Evolutionary conservation across 2,888 invertebrate genomes (phyloP).

Genomic region (Pecten maximus): DNA sequence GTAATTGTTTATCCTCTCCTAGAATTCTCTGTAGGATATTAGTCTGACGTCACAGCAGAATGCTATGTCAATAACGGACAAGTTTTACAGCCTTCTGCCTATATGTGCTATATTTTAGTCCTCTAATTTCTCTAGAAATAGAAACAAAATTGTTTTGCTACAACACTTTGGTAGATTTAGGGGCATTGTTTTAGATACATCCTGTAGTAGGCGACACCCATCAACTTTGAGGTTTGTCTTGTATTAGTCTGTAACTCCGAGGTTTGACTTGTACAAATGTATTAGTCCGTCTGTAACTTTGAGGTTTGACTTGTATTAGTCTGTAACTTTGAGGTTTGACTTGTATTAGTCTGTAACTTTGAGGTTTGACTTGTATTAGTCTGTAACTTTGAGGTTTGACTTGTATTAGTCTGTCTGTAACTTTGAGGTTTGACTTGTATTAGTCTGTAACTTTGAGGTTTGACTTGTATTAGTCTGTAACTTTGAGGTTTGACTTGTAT

Average conservation of each 20-base stretch:
- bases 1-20: neutral
- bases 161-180: neutral
- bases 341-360: neutral
- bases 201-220: neutral
- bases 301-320: neutral
- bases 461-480: neutral
- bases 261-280: neutral
- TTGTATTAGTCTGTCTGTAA: neutral
- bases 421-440: neutral
- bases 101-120: neutral
- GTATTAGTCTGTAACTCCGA: neutral
- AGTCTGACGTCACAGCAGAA: conserved; percentile 3
- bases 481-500: neutral
- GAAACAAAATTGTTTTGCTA: neutral
- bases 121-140: conserved; percentile 13
- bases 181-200: neutral
- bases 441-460: neutral
- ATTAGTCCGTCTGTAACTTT: neutral
- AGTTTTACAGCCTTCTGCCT: neutral
- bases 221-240: neutral
- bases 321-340: neutral
- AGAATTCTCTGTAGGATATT: neutral
- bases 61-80: neutral
- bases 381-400: neutral
- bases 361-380: neutral